A percentile compares a stretch with the other conserved stretches of the same genome.
Conservation (phyloP, 2,797 vertebrate genomes). For the Smutsia gigantea region DNA sequence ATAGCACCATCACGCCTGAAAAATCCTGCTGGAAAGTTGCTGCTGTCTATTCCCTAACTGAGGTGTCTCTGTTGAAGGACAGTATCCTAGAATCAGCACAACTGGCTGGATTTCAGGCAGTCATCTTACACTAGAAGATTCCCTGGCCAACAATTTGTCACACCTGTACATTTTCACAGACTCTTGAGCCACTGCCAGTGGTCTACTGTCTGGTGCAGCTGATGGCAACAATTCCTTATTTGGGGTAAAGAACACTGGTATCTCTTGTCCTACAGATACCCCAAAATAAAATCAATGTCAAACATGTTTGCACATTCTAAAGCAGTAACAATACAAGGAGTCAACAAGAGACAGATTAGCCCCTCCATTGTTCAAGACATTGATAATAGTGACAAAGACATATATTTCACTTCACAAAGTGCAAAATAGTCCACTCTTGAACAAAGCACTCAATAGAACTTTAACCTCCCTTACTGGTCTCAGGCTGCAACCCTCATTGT, state of each 20-base stretch:
- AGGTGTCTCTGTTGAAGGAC: neutral
- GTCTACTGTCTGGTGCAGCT: no score
- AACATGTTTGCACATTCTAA: neutral
- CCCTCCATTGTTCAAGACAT: neutral
- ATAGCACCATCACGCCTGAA: neutral
- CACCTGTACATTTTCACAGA: neutral
- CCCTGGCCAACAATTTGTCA: neutral
- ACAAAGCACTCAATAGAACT: neutral
- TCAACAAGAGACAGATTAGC: neutral
- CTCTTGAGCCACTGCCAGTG: neutral
- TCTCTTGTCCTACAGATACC: neutral
- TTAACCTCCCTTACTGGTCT: neutral
- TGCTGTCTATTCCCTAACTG: neutral
- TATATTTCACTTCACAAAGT: neutral
- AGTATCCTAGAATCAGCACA: neutral
- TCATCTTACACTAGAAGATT: neutral
- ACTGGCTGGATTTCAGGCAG: neutral
- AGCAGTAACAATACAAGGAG: neutral
- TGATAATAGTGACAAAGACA: neutral
- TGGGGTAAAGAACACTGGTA: neutral
- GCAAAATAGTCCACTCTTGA: neutral
- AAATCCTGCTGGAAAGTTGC: neutral
- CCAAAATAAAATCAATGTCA: neutral
- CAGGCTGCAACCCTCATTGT: no score
- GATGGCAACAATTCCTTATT: neutral